Evolutionary conservation across 1,140 invertebrate genomes (phyloP), one percentile per base, ranked within the genome.

Genomic region (Hypsibius dujardini): DNA sequence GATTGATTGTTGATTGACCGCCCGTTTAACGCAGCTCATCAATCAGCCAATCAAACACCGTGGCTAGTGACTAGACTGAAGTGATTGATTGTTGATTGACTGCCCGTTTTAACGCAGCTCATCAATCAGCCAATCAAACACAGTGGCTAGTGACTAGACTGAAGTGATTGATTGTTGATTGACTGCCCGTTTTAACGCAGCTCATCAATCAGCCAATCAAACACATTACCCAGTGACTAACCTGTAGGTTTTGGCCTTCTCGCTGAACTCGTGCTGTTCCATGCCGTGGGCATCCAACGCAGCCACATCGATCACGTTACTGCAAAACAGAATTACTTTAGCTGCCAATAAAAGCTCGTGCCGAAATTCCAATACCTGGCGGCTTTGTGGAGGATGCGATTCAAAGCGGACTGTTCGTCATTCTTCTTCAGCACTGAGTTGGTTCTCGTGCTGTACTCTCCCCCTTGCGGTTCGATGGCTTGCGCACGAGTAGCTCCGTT

Each of bases 361-460:
- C 28, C 28, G 14, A 71, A 67, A 28, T 47, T 50, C 2, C 60
- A 70, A 46, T 81, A 92, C 89, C 87, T 88, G 59, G 89, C 89
- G 73, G 89, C 90, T 80, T 90, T 88, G 77, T 90, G 88, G 72
- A 93, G 80, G 77, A 92, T 90, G 80, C 86, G 85, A 77, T 86
- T 90, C 46, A 92, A 81, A 15, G 88, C 90, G 76, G 87, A 90
- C 80, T 91, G 89, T 79, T 92, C 90, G 79, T 92, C 89, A 72
- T 84, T 85, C 75, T 89, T 88, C 77, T 89, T 89, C 46, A 87
- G 85, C 62, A 86, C 50, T 56, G 7, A n/a, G n/a, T n/a, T 56
- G 7, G 7, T n/a, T n/a, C 7, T 56, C 7, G 7, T 7, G n/a
- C 7, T 12, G n/a, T 56, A n/a, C n/a, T 56, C 50, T 12, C 50